Evolutionary conservation across 92 coral and sea anemone species (phyloP), one percentile per base, ranked within the genome.

Genomic region (Blastomussa wellsi): DNA sequence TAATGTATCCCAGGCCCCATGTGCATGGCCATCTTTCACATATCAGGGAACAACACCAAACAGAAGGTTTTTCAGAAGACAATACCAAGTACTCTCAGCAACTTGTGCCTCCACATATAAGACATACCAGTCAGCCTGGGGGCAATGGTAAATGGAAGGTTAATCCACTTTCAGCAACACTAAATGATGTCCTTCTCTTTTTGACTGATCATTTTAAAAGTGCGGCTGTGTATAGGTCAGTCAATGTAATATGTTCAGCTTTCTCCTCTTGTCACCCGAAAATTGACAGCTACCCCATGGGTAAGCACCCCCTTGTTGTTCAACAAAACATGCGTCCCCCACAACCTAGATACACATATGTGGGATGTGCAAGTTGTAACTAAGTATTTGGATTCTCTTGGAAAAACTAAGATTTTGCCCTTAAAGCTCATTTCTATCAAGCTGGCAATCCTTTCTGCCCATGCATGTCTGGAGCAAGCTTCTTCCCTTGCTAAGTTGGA

Each of bases 101-200:
- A n/a, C n/a, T n/a, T n/a, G n/a, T n/a, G n/a, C n/a, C n/a, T 90
- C 90, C 90, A 90, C 90, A 68, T 87, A 55, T 26, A 88, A 84
- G 76, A 80, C 92, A 10, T 85, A 89, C 78, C 57, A 80, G 44
- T 89, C 86, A 14, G 81, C 86, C 60, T 89, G 87, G 89, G 52
- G 55, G 36, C 82, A 33, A 73, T 85, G 92, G 88, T 32, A n/a
- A n/a, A 86, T 80, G 41, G 90, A 86, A 81, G 86, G 87, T 87
- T 87, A 76, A 26, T 8, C 20, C 15, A 59, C 15, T 59, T 31
- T 69, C 42, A 69, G 74, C 74, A n/a, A 69, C 38, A 4, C 44
- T 69, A 7, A 69, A 69, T 15, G 44, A 69, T 69, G 44, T 69
- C 44, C 74, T 69, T 32, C 74, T 69, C 44, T 31, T 69, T 20